Evolutionary conservation across 1,140 invertebrate species (phyloP), one percentile per base, ranked within the genome.

Genomic region (Drosophila murphyi): DNA sequence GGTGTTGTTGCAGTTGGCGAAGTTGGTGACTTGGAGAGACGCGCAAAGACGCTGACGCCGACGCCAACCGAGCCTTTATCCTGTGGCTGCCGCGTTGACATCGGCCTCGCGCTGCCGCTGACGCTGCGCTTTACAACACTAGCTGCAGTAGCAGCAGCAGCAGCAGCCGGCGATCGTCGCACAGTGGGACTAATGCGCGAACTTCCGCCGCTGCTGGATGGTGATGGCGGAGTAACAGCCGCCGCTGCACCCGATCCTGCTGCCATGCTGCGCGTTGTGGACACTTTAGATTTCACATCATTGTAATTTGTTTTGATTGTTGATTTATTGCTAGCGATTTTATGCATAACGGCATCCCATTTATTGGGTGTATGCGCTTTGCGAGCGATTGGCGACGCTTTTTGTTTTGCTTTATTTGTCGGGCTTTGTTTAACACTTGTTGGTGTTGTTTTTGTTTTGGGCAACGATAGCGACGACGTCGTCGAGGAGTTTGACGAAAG

Each of bases 261-360:
- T 10, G 68, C 61, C 78, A 82, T 87, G 45, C 54, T 51, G 20
- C 85, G 69, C 20, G 81, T 90, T 73, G 93, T 93, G 65, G 94
- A 94, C 32, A 97, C 95, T 93, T 96, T 96, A 3, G 96, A 96
- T 89, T 97, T 97, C 31, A 97, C 95, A 89, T 97, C 96, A 91
- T 96, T 97, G 54, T 95, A 95, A 6, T 94, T 94, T 76, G 95
- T 96, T 83, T 95, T 95, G 69, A 95, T 94, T 77, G 96, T 95
- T 28, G 93, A 94, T 82, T 96, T 96, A 39, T 95, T 95, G 78
- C 95, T 96, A 29, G 95, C 95, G 56, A 96, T 96, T 92, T 97
- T 97, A 92, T 95, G 96, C 94, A 96, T 96, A 43, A 97, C 95
- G 48, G 95, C 96, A 82, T 97, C 96, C 94, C 96, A 96, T 60